Conservation (phyloP, 2,797 vertebrate genomes). For the Enteromius treurensis region DNA sequence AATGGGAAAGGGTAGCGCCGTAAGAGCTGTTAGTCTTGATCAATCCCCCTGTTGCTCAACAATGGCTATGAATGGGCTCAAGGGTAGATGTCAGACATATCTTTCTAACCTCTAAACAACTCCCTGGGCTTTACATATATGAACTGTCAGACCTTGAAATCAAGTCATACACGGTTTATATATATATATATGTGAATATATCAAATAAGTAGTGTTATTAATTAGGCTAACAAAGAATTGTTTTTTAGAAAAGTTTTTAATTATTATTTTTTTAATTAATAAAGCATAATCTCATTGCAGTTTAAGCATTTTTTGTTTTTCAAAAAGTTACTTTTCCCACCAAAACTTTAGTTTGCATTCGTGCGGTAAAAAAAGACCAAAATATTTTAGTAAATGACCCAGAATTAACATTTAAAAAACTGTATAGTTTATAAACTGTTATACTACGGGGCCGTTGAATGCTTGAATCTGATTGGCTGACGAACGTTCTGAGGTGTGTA, state of each 20-base stretch:
- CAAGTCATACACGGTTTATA: not conserved
- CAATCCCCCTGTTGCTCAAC: conserved; percentile 75
- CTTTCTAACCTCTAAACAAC: conserved; percentile 71
- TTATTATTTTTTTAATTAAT: not conserved
- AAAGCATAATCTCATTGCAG: not conserved
- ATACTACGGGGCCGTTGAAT: no score
- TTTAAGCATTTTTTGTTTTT: not conserved
- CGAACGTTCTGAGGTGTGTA: no score
- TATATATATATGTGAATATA: not conserved
- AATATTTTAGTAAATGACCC: not conserved
- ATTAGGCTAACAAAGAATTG: not conserved
- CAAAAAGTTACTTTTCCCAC: not conserved
- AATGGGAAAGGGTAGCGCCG: conserved; percentile 22
- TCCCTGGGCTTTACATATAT: conserved; percentile 16
- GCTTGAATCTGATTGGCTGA: no score
- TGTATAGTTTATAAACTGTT: not conserved
- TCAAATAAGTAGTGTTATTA: not conserved
- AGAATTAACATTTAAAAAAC: not conserved
- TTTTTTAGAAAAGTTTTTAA: not conserved
- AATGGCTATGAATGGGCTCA: conserved; percentile 75
- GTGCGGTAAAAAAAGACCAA: not conserved
- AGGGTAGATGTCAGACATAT: conserved; percentile 72
- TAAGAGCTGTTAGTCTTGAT: conserved; percentile 69
- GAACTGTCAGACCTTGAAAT: not conserved
- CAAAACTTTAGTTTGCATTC: not conserved